Evolutionary conservation across 2,113 vertebrate genomes (phyloP).

Genomic region (Asarcornis scutulata): DNA sequence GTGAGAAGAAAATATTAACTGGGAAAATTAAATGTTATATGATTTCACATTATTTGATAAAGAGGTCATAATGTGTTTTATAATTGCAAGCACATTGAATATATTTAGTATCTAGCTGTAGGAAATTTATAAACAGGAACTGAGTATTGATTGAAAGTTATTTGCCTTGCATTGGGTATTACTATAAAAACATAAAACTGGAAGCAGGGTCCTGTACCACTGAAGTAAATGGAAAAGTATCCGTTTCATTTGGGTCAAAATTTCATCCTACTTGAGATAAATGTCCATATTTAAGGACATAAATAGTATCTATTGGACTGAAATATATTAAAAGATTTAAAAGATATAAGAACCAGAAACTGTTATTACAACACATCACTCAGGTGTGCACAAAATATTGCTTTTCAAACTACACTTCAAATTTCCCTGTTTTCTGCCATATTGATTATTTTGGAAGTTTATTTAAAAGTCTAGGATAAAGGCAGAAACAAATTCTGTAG

Average conservation of each 20-base stretch:
- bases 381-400: background rate
- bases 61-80: background rate
- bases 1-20: background rate
- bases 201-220: background rate
- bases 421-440: background rate
- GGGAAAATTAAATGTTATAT: background rate
- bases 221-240: background rate
- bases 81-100: background rate
- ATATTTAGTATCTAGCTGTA: background rate
- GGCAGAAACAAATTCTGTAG: background rate
- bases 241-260: background rate
- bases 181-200: background rate
- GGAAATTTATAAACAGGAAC: background rate
- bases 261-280: background rate
- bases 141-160: background rate
- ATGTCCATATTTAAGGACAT: background rate
- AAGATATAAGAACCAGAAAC: background rate
- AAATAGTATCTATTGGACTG: background rate
- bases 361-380: background rate
- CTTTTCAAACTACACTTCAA: background rate
- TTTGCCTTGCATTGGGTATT: background rate
- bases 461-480: background rate
- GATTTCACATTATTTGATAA: background rate
- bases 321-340: background rate
- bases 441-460: background rate